These are phyloP conservation scores for Nannobrachium achirus DNA, from an alignment of 2,113 vertebrate genomes.

Conservation along the genomic window DNA sequence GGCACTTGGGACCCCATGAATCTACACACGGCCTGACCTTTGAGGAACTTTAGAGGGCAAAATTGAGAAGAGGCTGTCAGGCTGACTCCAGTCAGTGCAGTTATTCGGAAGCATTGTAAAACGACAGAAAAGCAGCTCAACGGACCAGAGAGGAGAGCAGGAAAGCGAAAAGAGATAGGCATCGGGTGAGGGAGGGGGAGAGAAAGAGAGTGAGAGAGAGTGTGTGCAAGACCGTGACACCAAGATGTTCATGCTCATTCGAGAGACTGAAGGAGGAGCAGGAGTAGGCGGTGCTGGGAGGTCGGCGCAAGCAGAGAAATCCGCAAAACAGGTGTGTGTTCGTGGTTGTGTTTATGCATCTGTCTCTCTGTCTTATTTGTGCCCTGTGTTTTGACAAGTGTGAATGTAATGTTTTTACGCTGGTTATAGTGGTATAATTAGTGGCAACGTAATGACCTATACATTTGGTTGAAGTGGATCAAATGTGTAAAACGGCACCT, in stretches of 20 bases:
- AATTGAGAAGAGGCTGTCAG: neutral
- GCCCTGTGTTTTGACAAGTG: neutral
- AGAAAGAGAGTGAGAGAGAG: neutral
- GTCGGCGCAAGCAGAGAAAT: slow-evolving; percentile 53
- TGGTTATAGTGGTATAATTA: too few species aligned
- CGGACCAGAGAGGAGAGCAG: slow-evolving; percentile 20
- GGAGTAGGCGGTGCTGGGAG: slow-evolving; percentile 60
- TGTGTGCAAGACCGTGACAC: slow-evolving; percentile 48
- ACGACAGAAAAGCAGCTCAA: neutral
- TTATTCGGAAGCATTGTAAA: slow-evolving; percentile 17
- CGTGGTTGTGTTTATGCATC: neutral
- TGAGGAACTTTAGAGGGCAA: neutral
- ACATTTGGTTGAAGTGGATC: too few species aligned
- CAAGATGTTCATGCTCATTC: slow-evolving; percentile 84
- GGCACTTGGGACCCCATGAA: neutral
- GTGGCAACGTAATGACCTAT: too few species aligned
- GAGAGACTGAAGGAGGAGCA: slow-evolving; percentile 64
- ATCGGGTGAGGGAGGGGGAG: slow-evolving; percentile 52
- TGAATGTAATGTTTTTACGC: neutral
- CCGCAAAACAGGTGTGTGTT: slow-evolving; percentile 78
- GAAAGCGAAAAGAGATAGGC: slow-evolving; percentile 12
- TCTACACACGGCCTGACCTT: neutral
- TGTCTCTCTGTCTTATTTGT: slow-evolving; percentile 3
- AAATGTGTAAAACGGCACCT: too few species aligned
- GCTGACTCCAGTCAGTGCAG: neutral